Conservation (phyloP, 2,797 vertebrate species). For the Glossophaga mutica region DNA sequence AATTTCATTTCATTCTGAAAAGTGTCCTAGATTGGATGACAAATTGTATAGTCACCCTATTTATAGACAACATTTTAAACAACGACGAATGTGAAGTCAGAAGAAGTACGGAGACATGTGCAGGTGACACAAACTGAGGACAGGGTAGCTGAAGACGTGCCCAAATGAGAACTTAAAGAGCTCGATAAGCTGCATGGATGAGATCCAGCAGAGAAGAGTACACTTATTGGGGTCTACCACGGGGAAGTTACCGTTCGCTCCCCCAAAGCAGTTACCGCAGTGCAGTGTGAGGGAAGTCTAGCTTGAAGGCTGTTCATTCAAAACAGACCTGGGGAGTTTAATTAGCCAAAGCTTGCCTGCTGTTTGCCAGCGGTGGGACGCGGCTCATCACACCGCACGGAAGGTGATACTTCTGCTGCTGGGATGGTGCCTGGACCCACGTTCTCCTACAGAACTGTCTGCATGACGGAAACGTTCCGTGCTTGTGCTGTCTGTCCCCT, state of each 20-base stretch:
- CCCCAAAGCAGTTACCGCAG: background rate
- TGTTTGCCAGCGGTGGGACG: background rate
- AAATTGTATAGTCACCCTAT: background rate
- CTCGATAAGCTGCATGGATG: background rate
- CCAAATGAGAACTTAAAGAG: background rate
- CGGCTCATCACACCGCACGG: background rate
- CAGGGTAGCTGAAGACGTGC: background rate
- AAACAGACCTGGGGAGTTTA: background rate
- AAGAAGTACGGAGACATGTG: background rate
- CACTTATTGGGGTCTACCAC: background rate
- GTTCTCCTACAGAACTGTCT: background rate
- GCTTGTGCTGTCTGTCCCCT: background rate
- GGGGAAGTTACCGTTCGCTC: background rate
- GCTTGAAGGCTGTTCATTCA: background rate
- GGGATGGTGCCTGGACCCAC: background rate
- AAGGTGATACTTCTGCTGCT: background rate
- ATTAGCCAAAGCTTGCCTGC: background rate
- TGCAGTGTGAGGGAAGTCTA: background rate
- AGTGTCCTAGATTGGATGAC: background rate
- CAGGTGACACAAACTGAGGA: background rate
- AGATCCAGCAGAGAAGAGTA: background rate
- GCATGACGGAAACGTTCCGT: background rate
- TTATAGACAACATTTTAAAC: background rate
- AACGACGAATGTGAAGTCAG: background rate
- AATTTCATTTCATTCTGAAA: background rate